phyloP scores from a whole-genome alignment of 2,888 invertebrate species.

The Drosophila trichaetosa region DNA sequence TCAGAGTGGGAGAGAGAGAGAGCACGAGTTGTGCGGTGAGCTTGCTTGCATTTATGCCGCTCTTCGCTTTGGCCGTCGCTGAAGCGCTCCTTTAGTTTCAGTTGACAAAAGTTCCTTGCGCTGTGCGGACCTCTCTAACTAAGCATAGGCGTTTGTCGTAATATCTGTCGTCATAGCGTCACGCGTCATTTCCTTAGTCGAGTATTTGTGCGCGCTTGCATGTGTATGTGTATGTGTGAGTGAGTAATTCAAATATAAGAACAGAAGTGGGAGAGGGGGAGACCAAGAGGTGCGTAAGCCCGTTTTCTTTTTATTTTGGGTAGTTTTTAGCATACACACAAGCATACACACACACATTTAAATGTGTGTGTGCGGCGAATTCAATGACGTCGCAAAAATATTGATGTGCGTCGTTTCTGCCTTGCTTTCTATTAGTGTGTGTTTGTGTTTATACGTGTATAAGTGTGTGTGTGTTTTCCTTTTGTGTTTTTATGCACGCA shows the following conservation, averaged over 20 bases:
- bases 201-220: slow-evolving; percentile 21
- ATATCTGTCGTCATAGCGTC: slow-evolving; percentile 52
- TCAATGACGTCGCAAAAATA: slow-evolving; percentile 79
- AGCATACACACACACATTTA: slow-evolving; percentile 28
- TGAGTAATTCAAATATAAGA: slow-evolving; percentile 50
- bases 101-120: slow-evolving; percentile 77
- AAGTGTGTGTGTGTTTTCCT: slow-evolving; percentile 25
- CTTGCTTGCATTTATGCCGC: slow-evolving; percentile 27
- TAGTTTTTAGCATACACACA: slow-evolving; percentile 47
- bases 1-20: slow-evolving; percentile 11
- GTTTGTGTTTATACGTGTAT: slow-evolving; percentile 6
- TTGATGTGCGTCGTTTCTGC: slow-evolving; percentile 56
- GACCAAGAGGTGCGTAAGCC: slow-evolving; percentile 37
- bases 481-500: slow-evolving; percentile 54
- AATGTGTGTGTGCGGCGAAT: slow-evolving; percentile 71
- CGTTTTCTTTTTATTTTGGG: slow-evolving; percentile 35
- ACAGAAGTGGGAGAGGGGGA: slow-evolving; percentile 37
- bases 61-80: slow-evolving; percentile 36
- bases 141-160: slow-evolving; percentile 39
- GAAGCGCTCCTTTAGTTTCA: slow-evolving; percentile 61
- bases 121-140: slow-evolving; percentile 55
- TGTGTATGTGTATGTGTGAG: slow-evolving; percentile 30
- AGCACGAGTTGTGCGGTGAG: slow-evolving; percentile 34
- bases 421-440: slow-evolving; percentile 18
- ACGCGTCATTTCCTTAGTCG: slow-evolving; percentile 66